A percentile compares a stretch with the other conserved stretches of the same genome.
Conservation (phyloP, 2,113 vertebrate species). For the Hippocampus comes region DNA sequence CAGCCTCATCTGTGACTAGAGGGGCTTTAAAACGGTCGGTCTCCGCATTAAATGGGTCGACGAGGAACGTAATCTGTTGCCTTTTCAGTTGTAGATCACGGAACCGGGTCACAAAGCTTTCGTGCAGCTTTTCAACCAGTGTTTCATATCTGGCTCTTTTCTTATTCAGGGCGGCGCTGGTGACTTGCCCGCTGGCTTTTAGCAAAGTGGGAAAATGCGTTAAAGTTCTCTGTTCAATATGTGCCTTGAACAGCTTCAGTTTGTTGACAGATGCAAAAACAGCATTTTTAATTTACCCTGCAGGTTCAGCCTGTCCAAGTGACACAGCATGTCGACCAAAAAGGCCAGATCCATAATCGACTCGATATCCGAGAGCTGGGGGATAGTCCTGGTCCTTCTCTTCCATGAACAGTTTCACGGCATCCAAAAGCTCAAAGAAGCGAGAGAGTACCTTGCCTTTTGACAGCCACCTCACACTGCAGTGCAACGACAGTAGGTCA, state of each 20-base stretch:
- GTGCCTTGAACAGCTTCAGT: constrained; percentile 16
- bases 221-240: constrained; percentile 2
- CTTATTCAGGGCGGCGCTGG: neutral
- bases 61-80: neutral
- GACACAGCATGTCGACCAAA: constrained; percentile 41
- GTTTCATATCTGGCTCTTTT: neutral
- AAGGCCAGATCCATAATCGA: constrained; percentile 38
- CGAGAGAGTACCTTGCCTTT: constrained; percentile 31
- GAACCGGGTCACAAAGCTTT: neutral
- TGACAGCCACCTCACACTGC: constrained; percentile 24
- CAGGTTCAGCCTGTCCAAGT: constrained; percentile 46
- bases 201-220: neutral
- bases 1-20: constrained; percentile 19
- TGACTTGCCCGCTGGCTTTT: neutral
- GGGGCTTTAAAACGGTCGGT: constrained; percentile 15
- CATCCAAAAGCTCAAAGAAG: constrained; percentile 37
- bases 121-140: constrained; percentile 11
- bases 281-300: constrained; percentile 41
- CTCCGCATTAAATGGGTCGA: neutral
- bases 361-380: constrained; percentile 20
- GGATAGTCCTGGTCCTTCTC: constrained; percentile 28
- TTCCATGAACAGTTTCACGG: constrained; percentile 30
- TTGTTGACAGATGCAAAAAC: constrained; percentile 19
- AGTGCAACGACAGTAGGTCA: constrained; percentile 18
- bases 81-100: constrained; percentile 5